Conservation (phyloP, 2,888 invertebrate genomes). For the Matsumyia berberina region DNA sequence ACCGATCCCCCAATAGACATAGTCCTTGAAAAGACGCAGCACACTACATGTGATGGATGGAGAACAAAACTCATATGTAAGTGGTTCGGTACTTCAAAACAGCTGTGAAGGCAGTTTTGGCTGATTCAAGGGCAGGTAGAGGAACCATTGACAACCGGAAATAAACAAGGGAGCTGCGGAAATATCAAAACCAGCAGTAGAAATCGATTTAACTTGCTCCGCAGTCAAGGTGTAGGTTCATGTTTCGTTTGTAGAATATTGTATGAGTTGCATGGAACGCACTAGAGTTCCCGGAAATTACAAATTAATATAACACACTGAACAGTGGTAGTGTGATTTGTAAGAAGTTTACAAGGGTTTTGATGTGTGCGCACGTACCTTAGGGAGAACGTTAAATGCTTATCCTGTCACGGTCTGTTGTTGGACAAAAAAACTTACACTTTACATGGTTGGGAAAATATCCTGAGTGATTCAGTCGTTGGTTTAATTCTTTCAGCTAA, state of each 20-base stretch:
- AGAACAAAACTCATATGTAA: too few relatives aligned
- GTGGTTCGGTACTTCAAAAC: neutral
- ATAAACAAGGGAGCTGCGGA: constrained; percentile 36
- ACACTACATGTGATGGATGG: neutral
- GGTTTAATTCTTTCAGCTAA: too few relatives aligned
- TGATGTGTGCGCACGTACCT: too few relatives aligned
- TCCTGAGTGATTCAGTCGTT: too few relatives aligned
- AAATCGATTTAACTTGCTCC: constrained; percentile 37
- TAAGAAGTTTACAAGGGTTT: too few relatives aligned
- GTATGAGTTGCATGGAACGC: neutral
- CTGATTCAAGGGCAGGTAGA: constrained; percentile 17
- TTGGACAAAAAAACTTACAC: too few relatives aligned
- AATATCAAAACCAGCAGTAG: constrained; percentile 21
- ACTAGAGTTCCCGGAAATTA: constrained; percentile 11
- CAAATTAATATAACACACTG: constrained; percentile 28
- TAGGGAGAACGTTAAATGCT: neutral
- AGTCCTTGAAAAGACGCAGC: constrained; percentile 6
- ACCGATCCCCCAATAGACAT: neutral
- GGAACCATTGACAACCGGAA: constrained; percentile 21
- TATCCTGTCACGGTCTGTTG: too few relatives aligned
- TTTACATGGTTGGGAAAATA: too few relatives aligned
- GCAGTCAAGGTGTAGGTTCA: constrained; percentile 23
- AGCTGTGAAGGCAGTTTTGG: constrained; percentile 1
- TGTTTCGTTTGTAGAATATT: constrained; percentile 8
- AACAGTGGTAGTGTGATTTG: too few relatives aligned